Evolutionary conservation across 2,888 invertebrate genomes (phyloP), one percentile per base, ranked within the genome.

Genomic region (Autographa gamma): DNA sequence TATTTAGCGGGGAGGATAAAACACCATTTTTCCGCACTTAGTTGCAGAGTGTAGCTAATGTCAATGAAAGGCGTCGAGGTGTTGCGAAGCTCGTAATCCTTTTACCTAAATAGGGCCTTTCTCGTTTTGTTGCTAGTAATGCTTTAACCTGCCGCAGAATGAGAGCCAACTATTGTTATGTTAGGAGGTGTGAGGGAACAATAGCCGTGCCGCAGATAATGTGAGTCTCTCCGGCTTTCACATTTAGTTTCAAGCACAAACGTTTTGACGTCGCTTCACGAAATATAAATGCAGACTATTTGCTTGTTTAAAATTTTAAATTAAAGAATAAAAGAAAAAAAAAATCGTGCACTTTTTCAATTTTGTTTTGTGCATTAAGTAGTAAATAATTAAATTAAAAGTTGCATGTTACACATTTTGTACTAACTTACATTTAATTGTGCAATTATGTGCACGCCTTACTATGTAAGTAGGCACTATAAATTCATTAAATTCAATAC

Each of bases 101-200:
- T 86, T 88, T 88, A 89, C 88, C 84, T 86, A 86, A 89, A 89
- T 87, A 85, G 78, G 76, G 80, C 85, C 72, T 82, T 75, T 65
- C 74, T 69, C 72, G 69, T 83, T 85, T 81, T 81, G 79, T 79
- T 81, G 59, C 59, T 56, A 38, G 9, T 64, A 71, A 66, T 72
- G 64, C 43, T 38, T 56, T 66, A 68, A 66, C 71, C 63, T 72
- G 58, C 43, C 60, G 43, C n/a, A 25, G 62, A 68, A 68, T 74
- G 69, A 61, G 62, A 65, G 67, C 41, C 25, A 63, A 31, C 63
- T 70, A 58, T 48, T 64, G 59, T 66, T 68, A 70, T 74, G 73
- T 73, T 74, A 68, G 64, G 63, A 68, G 64, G 63, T 69, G 75
- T 66, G 18, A 38, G 59, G 60, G 54, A 72, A 83, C 83, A 83